Evolutionary conservation across 1,140 invertebrate species (phyloP), one percentile per base, ranked within the genome.

Genomic region (Oppia nitens): DNA sequence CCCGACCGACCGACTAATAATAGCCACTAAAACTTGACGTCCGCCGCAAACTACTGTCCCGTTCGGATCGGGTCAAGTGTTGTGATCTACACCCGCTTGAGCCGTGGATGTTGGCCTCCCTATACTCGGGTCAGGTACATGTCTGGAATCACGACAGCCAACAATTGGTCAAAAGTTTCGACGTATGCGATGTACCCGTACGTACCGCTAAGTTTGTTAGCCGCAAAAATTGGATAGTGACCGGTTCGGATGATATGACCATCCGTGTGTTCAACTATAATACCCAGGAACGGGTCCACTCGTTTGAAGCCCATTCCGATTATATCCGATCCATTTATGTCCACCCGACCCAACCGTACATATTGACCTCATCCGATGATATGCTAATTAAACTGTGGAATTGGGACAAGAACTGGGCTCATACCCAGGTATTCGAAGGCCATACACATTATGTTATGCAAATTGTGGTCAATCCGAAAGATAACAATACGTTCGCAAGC

Each of bases 391-490:
- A 99, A 74, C 71, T 99, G 26, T 99, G 96, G 96, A 98, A 99
- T 72, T 99, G 95, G 95, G 95, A 99, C 26, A 95, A 97, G 68
- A 80, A 86, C 66, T 99, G 94, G 91, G 77, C 83, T 0, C 92
- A 92, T 66, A 94, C 96, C 66, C 93, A 98, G 72, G 86, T 95
- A 1, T 96, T 95, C 69, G 92, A 96, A 68, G 91, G 95, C 0
- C 96, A 99, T 72, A 92, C 90, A 0, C 96, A 99, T 71, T 99
- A 98, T 70, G 93, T 99, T 0, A 99, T 99, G 96, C 93, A 99
- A 73, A 87, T 98, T 66, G 93, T 95, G 0, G 89, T 99, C 64
- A 99, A 99, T 75, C 96, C 96, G 0, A 99, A 99, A 72, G 96
- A 99, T 69, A 98, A 98, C 71, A 99, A 99, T 70, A 98, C 94